Evolutionary conservation across 2,888 invertebrate genomes (phyloP).

Genomic region (Epinotia ramella): DNA sequence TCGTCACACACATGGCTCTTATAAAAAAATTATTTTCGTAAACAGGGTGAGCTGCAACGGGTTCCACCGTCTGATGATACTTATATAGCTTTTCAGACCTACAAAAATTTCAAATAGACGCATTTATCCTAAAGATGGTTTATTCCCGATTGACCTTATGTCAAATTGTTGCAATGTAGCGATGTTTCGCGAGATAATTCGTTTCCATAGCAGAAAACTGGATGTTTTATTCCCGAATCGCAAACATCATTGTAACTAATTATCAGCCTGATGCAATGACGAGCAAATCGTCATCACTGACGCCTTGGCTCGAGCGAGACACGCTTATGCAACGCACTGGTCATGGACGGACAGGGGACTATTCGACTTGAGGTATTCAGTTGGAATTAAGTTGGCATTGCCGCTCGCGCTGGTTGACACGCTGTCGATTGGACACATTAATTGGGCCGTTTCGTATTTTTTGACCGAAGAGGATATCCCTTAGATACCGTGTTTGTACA

Average conservation of each 20-base stretch:
- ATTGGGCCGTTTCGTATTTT: no score
- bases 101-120: no score
- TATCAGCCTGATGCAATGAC: constrained; percentile 25
- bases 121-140: no score
- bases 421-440: background rate
- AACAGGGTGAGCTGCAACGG: no score
- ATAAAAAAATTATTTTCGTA: no score
- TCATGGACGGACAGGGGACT: constrained; percentile 14
- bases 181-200: no score
- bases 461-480: no score
- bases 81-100: no score
- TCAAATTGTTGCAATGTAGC: background rate
- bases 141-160: background rate
- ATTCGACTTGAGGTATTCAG: background rate
- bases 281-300: constrained; percentile 12
- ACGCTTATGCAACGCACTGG: constrained; percentile 8
- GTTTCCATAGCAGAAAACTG: no score
- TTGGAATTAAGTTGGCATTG: background rate
- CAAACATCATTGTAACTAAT: background rate
- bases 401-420: background rate
- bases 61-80: no score
- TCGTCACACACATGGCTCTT: no score
- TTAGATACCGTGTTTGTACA: no score
- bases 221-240: background rate
- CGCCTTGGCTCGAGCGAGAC: constrained; percentile 6